phyloP scores from a whole-genome alignment of 2,113 vertebrate species.

The Pteronura brasiliensis region DNA sequence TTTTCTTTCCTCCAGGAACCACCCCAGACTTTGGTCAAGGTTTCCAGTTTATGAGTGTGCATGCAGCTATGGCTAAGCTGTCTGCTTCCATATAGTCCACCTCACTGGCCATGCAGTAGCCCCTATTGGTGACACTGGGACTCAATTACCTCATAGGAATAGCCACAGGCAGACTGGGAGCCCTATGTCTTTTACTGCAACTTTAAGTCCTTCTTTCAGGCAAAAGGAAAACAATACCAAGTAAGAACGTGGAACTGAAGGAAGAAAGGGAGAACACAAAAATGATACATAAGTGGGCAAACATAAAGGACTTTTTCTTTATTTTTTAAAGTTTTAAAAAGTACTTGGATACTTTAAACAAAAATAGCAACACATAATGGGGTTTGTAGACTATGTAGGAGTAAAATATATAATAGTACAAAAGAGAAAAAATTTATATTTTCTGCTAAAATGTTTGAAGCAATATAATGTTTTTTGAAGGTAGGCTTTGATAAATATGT shows the following conservation, averaged over 20 bases:
- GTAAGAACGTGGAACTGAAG: neutral
- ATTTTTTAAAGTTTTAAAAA: neutral
- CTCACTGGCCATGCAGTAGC: neutral
- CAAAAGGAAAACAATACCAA: neutral
- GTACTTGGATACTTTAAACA: neutral
- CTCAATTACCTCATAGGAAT: neutral
- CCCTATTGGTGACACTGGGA: neutral
- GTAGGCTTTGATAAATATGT: neutral
- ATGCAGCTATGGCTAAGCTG: neutral
- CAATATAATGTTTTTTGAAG: neutral
- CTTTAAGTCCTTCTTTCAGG: neutral
- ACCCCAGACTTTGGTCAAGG: neutral
- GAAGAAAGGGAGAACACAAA: neutral
- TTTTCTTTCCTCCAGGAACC: neutral
- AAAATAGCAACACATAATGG: neutral
- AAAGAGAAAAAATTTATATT: neutral
- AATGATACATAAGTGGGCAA: neutral
- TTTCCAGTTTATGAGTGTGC: neutral
- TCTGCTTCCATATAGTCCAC: neutral
- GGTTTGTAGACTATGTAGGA: neutral
- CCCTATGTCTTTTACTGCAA: neutral
- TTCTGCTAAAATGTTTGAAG: neutral
- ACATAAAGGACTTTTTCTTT: neutral
- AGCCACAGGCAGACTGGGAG: neutral
- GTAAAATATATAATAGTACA: neutral